A percentile compares a stretch with the other conserved stretches of the same genome.
phyloP scores from a whole-genome alignment of 2,113 vertebrate species.

The Sceloporus undulatus region DNA sequence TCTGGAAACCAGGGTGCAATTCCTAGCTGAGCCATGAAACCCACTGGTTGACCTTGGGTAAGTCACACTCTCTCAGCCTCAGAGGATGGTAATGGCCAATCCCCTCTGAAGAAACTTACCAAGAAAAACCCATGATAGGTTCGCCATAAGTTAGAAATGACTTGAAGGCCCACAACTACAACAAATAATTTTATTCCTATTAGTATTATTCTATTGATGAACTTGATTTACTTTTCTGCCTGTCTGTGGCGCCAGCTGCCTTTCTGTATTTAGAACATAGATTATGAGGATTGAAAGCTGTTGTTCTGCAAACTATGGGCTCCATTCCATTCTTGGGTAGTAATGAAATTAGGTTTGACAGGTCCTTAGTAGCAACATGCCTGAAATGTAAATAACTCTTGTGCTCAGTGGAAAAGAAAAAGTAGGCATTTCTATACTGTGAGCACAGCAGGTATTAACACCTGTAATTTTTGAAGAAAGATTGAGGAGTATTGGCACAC shows the following conservation, averaged over 20 bases:
- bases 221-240: neutral
- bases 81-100: too few species aligned
- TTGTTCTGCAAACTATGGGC: conserved; percentile 17
- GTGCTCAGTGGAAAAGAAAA: neutral
- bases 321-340: neutral
- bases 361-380: neutral
- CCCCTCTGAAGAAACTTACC: too few species aligned
- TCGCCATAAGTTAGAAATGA: too few species aligned
- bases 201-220: neutral
- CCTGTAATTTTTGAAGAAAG: too few species aligned
- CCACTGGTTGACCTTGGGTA: too few species aligned
- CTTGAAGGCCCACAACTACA: too few species aligned
- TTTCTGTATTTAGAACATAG: conserved; percentile 18
- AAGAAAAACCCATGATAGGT: too few species aligned
- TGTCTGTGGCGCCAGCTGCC: neutral
- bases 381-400: neutral
- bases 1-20: too few species aligned
- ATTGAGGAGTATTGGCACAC: too few species aligned
- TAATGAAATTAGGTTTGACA: neutral
- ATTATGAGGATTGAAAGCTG: conserved; percentile 35
- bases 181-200: neutral
- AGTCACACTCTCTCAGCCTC: too few species aligned
- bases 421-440: neutral
- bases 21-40: too few species aligned
- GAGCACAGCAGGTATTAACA: neutral